phyloP scores from a whole-genome alignment of 2,797 vertebrate genomes.

The Thripadectes ignobilis region DNA sequence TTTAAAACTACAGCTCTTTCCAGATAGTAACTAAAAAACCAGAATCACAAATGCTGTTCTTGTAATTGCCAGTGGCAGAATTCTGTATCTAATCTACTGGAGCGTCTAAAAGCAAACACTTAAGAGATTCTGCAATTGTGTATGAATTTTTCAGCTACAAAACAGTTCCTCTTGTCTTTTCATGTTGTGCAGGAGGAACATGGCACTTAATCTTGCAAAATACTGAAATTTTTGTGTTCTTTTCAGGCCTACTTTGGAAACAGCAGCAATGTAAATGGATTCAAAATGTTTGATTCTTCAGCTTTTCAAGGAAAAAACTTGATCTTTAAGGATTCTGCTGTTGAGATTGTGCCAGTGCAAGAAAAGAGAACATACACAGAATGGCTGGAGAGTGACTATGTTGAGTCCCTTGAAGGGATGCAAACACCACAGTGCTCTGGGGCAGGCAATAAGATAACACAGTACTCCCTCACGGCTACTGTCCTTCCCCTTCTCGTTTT shows the following conservation, averaged over 20 bases:
- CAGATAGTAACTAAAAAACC: background rate
- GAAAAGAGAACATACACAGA: conserved; percentile 84
- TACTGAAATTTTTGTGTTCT: background rate
- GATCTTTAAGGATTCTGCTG: conserved; percentile 91
- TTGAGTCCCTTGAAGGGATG: conserved; percentile 82
- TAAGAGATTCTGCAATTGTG: background rate
- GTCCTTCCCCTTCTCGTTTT: background rate
- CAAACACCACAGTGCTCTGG: conserved; percentile 76
- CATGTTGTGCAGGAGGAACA: background rate
- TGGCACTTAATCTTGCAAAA: background rate
- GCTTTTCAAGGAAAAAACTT: conserved; percentile 84
- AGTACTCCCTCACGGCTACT: background rate
- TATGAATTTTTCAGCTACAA: background rate
- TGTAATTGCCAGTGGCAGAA: background rate
- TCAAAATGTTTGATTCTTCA: conserved; percentile 92
- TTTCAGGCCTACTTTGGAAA: conserved; percentile 84
- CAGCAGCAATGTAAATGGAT: conserved; percentile 72
- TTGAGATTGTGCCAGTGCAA: conserved; percentile 78
- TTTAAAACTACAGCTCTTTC: background rate
- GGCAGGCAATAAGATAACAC: conserved; percentile 44
- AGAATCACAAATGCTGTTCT: background rate
- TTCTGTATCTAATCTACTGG: background rate
- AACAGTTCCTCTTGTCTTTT: background rate
- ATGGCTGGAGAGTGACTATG: conserved; percentile 88
- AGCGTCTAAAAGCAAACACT: background rate